Percentiles rank a stretch among this genome's conserved stretches.
Evolutionary conservation across 2,113 vertebrate genomes (phyloP).

Genomic region (Notiomystis cincta): DNA sequence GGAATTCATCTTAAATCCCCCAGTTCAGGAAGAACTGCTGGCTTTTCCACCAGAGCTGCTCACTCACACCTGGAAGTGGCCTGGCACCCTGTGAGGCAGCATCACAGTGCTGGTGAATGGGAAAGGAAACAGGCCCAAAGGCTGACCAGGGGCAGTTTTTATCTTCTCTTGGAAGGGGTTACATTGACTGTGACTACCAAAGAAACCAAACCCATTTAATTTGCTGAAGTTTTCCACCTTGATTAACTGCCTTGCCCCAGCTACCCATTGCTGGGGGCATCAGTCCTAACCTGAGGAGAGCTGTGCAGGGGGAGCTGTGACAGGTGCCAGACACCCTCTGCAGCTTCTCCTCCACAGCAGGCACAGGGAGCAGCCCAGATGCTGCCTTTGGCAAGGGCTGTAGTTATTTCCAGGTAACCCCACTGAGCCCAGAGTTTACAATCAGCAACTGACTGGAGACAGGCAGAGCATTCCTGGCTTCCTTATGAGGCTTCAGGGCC

Average conservation of each 20-base stretch:
- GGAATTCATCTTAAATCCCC: background rate
- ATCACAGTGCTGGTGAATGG: background rate
- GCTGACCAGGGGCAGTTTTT: accelerated
- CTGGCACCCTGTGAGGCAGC: background rate
- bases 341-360: background rate
- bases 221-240: background rate
- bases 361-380: accelerated
- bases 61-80: background rate
- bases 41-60: background rate
- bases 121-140: background rate
- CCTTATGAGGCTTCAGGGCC: background rate
- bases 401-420: background rate
- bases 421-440: background rate
- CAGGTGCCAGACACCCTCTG: background rate
- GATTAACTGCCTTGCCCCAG: background rate
- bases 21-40: background rate
- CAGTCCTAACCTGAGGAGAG: background rate
- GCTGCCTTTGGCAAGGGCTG: background rate
- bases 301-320: background rate
- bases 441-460: background rate
- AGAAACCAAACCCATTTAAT: background rate
- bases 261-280: background rate
- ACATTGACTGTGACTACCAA: background rate
- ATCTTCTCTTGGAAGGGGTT: background rate
- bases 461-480: background rate